These are phyloP conservation scores for Anguilla rostrata DNA, from an alignment of 2,113 vertebrate genomes.

Conservation along the genomic window DNA sequence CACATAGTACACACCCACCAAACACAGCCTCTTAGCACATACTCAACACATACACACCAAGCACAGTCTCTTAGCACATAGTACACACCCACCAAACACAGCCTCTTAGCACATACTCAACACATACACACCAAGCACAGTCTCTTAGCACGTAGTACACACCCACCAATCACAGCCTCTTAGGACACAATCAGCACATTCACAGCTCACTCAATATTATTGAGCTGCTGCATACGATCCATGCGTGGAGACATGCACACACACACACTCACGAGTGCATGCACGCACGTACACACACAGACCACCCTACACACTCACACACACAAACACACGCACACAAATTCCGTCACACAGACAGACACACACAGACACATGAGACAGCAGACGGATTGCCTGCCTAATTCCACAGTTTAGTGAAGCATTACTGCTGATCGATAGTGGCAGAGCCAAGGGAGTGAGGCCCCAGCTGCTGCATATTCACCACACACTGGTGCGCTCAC, in stretches of 20 bases:
- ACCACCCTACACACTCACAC: conserved; percentile 10
- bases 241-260: conserved; percentile 2
- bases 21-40: too few relatives aligned
- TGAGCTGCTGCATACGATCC: conserved; percentile 48
- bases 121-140: neutral
- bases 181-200: conserved; percentile 55
- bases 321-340: neutral
- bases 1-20: conserved; percentile 42
- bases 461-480: conserved; percentile 58
- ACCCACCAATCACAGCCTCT: too few relatives aligned
- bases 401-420: conserved; percentile 70
- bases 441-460: conserved; percentile 53
- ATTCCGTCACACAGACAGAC: neutral
- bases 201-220: conserved; percentile 64
- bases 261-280: neutral
- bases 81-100: conserved; percentile 45
- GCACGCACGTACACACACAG: neutral
- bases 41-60: too few relatives aligned
- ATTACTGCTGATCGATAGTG: conserved; percentile 69
- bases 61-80: conserved; percentile 11
- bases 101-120: neutral
- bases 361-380: neutral
- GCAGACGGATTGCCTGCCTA: conserved; percentile 53
- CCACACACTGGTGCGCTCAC: conserved; percentile 16
- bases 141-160: too few relatives aligned